Base-by-base conservation (phyloP, 1,140 invertebrate genomes). In the Homalodisca vitripennis region DNA sequence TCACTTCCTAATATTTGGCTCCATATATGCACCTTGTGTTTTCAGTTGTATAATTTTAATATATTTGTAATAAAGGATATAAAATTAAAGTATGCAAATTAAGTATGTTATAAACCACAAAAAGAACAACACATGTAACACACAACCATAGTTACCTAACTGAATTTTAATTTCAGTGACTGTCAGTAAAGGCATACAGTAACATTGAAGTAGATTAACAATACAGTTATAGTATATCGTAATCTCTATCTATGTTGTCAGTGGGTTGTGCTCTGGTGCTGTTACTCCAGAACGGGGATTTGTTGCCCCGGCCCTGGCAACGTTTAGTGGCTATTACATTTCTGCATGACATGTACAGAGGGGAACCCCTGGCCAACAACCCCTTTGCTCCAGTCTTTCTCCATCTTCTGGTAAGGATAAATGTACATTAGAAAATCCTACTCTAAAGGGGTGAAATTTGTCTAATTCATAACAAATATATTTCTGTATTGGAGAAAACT, bases 341-440 rank as follows among this genome's bases (percentile, higher is more conserved):
- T n/a, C 80, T 93, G 14, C 89, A 87, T 80, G 89, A 92, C 71
- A 82, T 92, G 73, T 92, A 91, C 77, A 85, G 86, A 76, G 83
- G 82, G 26, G 90, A 92, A 72, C 82, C 86, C 2, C 79, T 90
- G 34, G 80, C 83, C 29, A 82, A 82, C 3, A 92, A 89, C 72
- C 91, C 92, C 22, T 93, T 92, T 80, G 87, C 86, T 3, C 82
- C 87, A 70, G 85, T 88, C 17, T 89, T 90, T 79, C 81, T 87
- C 27, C 82, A 85, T 75, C 76, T 89, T 22, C 73, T 90, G 79
- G 88, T 89, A 80, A 80, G 78, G 31, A 1, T 41, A 41, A n/a
- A n/a, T n/a, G n/a, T n/a, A n/a, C n/a, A n/a, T n/a, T n/a, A n/a
- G n/a, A n/a, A n/a, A n/a, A n/a, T n/a, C n/a, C n/a, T n/a, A n/a